Conservation (phyloP, 1,140 invertebrate genomes). For the Drosophila busckii region DNA sequence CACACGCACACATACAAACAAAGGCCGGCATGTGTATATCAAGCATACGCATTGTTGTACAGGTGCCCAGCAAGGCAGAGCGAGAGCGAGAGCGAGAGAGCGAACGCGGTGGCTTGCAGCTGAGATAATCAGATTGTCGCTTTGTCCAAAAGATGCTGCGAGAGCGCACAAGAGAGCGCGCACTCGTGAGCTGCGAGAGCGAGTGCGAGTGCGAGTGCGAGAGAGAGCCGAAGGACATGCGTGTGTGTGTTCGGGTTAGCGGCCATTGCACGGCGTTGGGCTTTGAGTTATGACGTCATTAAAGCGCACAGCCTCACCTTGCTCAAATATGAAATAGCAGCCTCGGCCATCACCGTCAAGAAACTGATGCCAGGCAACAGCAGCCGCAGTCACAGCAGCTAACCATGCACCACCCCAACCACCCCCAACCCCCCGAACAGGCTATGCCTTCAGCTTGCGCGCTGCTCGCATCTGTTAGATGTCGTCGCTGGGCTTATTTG, state of each 20-base stretch:
- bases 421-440: neutral
- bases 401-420: neutral
- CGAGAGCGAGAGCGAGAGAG: neutral
- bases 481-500: slow-evolving; percentile 35
- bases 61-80: slow-evolving; percentile 35
- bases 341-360: slow-evolving; percentile 3
- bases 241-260: slow-evolving; percentile 41
- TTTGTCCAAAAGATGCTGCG: slow-evolving; percentile 52
- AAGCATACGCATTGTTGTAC: slow-evolving; percentile 65
- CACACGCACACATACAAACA: neutral
- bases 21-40: slow-evolving; percentile 14
- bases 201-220: neutral
- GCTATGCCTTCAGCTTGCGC: neutral
- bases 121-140: slow-evolving; percentile 41
- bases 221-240: neutral
- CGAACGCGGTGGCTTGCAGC: slow-evolving; percentile 12
- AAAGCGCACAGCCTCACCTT: slow-evolving; percentile 70
- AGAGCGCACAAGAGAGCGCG: neutral
- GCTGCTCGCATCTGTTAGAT: slow-evolving; percentile 53
- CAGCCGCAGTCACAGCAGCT: slow-evolving; percentile 2
- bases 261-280: slow-evolving; percentile 60
- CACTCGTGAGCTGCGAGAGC: neutral
- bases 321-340: slow-evolving; percentile 50
- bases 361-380: neutral
- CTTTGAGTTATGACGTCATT: slow-evolving; percentile 72